Base-by-base conservation (phyloP, 2,888 invertebrate genomes). In the Thereva nobilitata region DNA sequence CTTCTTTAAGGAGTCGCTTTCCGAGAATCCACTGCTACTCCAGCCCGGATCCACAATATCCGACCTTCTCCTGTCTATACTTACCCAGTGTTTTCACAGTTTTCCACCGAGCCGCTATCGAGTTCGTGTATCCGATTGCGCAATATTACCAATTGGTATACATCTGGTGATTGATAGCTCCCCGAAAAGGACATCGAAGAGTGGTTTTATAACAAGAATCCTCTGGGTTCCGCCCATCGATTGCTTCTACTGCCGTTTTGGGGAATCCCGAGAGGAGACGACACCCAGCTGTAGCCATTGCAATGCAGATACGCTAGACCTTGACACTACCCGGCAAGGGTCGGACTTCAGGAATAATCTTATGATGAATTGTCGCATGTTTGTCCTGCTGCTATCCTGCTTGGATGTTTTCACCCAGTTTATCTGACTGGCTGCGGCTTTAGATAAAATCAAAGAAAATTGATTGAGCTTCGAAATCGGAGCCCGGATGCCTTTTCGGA, bases 391-490 rank as follows among this genome's bases (percentile, higher is more conserved):
- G 23, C 23, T 23, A 23, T 23, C 23, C 23, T 23, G 23, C 23
- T 23, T 23, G 23, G 35, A 38, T 59, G 47, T 10, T 10, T 7
- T 49, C 6, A 23, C 23, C 23, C 23, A 23, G 23, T 23, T 23
- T 23, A 23, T 23, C 23, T 23, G 23, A 23, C 23, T 23, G 23
- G 23, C 23, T 23, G 23, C 23, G 23, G 23, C 23, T 23, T 23
- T 23, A 41, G 41, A 40, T 9, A 49, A 61, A 47, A 50, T 61
- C 61, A 41, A 61, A 61, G 61, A 61, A 61, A 61, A 61, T 61
- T 61, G 61, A 61, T 61, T 61, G 61, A 61, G 61, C 9, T 34
- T 41, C 41, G 50, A 50, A 50, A 50, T 41, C 59, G 23, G 23
- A 61, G 61, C 6, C n/a, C 49, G 38, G 40, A 40, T 61, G 23